A percentile compares a stretch with the other conserved stretches of the same genome.
Conservation (phyloP, 1,140 invertebrate species). For the Lucilia cuprina region DNA sequence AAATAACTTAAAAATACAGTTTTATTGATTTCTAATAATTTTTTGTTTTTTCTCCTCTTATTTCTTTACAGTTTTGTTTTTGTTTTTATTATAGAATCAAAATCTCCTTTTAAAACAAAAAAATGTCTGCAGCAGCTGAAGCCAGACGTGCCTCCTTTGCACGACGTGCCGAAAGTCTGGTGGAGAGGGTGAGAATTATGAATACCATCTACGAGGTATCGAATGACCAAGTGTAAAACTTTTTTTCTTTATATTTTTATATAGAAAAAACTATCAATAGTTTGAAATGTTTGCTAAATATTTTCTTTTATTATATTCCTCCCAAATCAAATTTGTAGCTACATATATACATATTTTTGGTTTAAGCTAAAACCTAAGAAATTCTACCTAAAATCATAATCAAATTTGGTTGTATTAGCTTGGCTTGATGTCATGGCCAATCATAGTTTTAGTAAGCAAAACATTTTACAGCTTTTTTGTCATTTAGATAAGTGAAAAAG, state of each 20-base stretch:
- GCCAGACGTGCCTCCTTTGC: constrained; percentile 59
- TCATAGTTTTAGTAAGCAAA: no score
- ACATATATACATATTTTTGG: no score
- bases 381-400: no score
- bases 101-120: neutral
- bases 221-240: constrained; percentile 61
- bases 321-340: neutral
- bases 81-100: constrained; percentile 13
- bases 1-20: neutral
- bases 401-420: no score
- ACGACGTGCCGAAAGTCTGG: constrained; percentile 58
- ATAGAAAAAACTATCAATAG: no score
- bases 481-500: no score
- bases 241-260: constrained; percentile 22
- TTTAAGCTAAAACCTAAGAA: no score
- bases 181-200: constrained; percentile 63
- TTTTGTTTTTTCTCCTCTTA: neutral
- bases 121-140: constrained; percentile 34
- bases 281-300: neutral
- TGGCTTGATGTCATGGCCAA: no score
- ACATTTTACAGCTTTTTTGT: no score
- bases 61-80: constrained; percentile 25
- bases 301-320: neutral
- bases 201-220: constrained; percentile 62
- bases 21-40: neutral